A percentile compares a stretch with the other conserved stretches of the same genome.
Conservation (phyloP, 92 coral and sea anemone species). For the Umimayanthus chanpuru region DNA sequence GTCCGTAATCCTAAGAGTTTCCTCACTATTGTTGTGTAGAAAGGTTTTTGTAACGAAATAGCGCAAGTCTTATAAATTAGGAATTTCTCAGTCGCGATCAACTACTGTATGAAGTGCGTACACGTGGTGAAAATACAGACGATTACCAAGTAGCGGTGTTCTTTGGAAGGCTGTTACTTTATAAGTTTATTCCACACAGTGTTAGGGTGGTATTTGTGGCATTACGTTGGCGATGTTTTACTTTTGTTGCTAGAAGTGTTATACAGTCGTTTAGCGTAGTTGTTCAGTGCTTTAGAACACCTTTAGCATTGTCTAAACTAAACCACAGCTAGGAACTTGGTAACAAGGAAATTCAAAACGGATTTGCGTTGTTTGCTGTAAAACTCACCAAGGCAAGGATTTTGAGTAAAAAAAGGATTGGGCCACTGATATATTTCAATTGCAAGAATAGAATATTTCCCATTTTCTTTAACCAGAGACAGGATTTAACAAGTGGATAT, state of each 20-base stretch:
- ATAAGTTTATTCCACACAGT: not conserved
- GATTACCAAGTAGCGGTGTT: not conserved
- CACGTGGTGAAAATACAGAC: not conserved
- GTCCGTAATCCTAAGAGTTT: not conserved
- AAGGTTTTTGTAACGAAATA: not conserved
- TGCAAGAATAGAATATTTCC: not conserved
- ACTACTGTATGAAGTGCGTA: not conserved
- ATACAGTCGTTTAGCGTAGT: not conserved
- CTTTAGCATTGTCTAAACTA: not conserved
- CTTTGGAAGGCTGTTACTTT: not conserved
- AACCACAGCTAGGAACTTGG: not conserved
- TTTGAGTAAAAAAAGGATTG: too few species aligned
- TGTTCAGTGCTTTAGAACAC: not conserved
- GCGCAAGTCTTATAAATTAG: not conserved
- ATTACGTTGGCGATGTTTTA: not conserved
- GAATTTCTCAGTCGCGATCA: not conserved
- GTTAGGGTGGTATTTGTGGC: not conserved
- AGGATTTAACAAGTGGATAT: not conserved
- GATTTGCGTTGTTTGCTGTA: too few species aligned
- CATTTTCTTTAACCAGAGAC: not conserved
- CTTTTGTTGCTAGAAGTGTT: not conserved
- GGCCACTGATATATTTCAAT: too few species aligned
- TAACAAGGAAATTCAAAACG: too few species aligned
- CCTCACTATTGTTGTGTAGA: not conserved
- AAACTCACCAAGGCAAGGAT: too few species aligned